phyloP scores from a whole-genome alignment of 2,888 invertebrate genomes.

The Athalia circularis region DNA sequence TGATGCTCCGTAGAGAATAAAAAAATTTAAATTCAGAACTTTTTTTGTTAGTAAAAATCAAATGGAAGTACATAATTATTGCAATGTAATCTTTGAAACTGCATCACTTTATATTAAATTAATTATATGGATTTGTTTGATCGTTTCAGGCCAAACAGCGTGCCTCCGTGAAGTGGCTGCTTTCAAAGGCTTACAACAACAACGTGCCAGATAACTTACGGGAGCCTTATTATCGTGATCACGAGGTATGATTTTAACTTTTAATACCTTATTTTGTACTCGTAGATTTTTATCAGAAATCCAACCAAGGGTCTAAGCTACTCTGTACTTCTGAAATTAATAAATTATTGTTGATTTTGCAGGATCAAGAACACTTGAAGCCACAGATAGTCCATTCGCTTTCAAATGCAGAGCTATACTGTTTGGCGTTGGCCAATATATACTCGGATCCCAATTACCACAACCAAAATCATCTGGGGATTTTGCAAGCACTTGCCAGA shows the following conservation, averaged over 20 bases:
- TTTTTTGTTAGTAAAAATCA: no score
- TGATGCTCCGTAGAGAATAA: no score
- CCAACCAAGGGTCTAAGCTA: no score
- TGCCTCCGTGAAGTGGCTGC: slow-evolving; percentile 96
- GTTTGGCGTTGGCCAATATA: slow-evolving; percentile 94
- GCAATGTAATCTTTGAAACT: slow-evolving; percentile 2
- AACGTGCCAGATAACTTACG: slow-evolving; percentile 93
- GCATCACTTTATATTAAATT: background rate
- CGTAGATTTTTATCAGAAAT: background rate
- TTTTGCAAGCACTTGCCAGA: slow-evolving; percentile 93
- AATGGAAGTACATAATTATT: background rate
- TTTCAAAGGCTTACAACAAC: slow-evolving; percentile 97
- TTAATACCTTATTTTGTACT: slow-evolving; percentile 23
- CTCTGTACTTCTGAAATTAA: no score
- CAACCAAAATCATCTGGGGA: slow-evolving; percentile 96
- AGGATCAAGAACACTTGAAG: slow-evolving; percentile 95
- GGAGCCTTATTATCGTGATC: slow-evolving; percentile 96
- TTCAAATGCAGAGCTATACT: slow-evolving; percentile 96
- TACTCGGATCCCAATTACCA: slow-evolving; percentile 97
- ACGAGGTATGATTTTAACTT: slow-evolving; percentile 81
- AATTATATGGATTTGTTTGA: slow-evolving; percentile 56
- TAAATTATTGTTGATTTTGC: slow-evolving; percentile 65
- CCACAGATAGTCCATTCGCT: slow-evolving; percentile 93
- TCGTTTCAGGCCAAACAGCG: slow-evolving; percentile 94
- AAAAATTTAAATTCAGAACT: no score